Base-by-base conservation (phyloP, 1,140 invertebrate species). In the Heliconius eleuchia region DNA sequence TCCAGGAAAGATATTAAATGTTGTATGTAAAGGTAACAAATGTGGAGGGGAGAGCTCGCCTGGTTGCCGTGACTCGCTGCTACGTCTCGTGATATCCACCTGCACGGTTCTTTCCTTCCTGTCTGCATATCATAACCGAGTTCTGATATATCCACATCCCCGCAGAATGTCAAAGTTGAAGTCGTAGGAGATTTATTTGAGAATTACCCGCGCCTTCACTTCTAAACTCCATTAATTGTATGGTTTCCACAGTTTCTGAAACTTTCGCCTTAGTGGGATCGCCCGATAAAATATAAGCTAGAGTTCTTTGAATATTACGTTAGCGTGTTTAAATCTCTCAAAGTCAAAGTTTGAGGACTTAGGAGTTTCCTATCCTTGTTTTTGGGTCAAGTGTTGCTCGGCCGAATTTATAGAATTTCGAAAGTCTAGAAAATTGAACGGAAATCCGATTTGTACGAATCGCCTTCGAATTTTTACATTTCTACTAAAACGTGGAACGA, bases 381-480 rank as follows among this genome's bases (percentile, higher is more conserved):
- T 91, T 89, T 87, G 80, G 88, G 86, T 87, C 82, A 88, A 84
- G 81, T 89, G 88, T 88, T 81, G 83, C 81, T 84, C 80, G 73
- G 79, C 82, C 83, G 83, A 86, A 85, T 66, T 66, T 66, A 23
- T 66, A 11, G 70, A 85, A 85, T 91, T 86, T 85, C 80, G 84
- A 91, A 88, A 92, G 85, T 92, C 89, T 89, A 89, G 86, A 91
- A 91, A 91, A 93, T 92, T 93, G 89, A 90, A 91, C 86, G 86
- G 85, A 90, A 92, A 93, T 93, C 91, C 88, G 91, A 93, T 93
- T 93, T 92, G 85, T 88, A 76, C 83, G 88, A 85, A 89, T 89
- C 80, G 80, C 77, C 80, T 73, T 81, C 80, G 83, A 85, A 87
- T 84, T 89, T 82, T 86, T 85, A 79, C 80, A 87, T 84, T 89